A percentile compares a stretch with the other conserved stretches of the same genome.
Evolutionary conservation across 2,888 invertebrate species (phyloP).

Genomic region (Andrena trimmerana): DNA sequence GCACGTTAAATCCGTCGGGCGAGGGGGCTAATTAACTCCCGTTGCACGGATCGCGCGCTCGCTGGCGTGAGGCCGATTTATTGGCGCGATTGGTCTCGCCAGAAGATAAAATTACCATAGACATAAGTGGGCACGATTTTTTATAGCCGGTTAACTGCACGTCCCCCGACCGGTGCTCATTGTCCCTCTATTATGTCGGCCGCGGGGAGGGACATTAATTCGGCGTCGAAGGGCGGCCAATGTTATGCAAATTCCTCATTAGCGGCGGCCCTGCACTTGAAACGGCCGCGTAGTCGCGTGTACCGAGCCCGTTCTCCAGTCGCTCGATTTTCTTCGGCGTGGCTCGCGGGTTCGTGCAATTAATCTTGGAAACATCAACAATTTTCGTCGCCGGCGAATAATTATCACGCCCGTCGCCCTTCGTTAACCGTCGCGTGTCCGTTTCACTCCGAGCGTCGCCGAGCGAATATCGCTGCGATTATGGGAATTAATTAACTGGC

Average conservation of each 20-base stretch:
- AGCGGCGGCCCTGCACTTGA: constrained; percentile 63
- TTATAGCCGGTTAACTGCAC: constrained; percentile 73
- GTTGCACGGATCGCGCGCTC: constrained; percentile 4
- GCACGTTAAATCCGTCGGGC: background rate
- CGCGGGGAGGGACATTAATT: constrained; percentile 67
- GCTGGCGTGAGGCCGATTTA: constrained; percentile 67
- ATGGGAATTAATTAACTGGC: background rate
- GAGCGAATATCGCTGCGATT: background rate
- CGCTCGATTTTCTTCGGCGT: background rate
- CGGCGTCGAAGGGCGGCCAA: constrained; percentile 67
- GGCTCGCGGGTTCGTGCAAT: constrained; percentile 31
- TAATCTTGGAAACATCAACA: constrained; percentile 20
- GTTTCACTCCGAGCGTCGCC: background rate
- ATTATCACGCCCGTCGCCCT: background rate
- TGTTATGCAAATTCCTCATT: constrained; percentile 81
- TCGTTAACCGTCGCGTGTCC: no score
- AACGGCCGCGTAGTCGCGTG: constrained; percentile 23
- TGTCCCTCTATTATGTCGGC: constrained; percentile 70
- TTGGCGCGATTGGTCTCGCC: constrained; percentile 78
- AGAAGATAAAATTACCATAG: constrained; percentile 82
- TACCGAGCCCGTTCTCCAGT: constrained; percentile 10
- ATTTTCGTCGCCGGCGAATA: constrained; percentile 30
- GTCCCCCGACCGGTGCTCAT: constrained; percentile 66
- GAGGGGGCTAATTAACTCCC: constrained; percentile 39
- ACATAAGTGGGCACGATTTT: constrained; percentile 78